Evolutionary conservation across 2,797 vertebrate species (phyloP).

Genomic region (Sphaeramia orbicularis): DNA sequence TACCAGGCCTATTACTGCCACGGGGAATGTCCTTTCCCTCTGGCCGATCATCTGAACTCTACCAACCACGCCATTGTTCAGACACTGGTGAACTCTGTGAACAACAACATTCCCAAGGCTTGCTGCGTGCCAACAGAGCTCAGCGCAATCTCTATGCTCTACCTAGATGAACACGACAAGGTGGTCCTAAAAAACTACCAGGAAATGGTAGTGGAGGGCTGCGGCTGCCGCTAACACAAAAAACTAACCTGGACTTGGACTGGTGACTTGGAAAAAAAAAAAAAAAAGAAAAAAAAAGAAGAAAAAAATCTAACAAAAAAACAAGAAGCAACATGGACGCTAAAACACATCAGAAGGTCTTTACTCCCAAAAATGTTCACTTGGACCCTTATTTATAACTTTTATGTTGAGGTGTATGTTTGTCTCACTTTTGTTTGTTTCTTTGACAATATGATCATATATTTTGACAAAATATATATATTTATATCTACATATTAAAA

Average conservation of each 20-base stretch:
- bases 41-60: conserved; percentile 99
- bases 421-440: conserved; percentile 86
- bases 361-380: conserved; percentile 82
- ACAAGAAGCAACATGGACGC: conserved; percentile 57
- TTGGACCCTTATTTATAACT: conserved; percentile 99
- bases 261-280: conserved; percentile 29
- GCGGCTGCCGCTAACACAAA: conserved; percentile 92
- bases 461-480: conserved; percentile 99
- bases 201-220: conserved; percentile 99
- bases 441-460: conserved; percentile 99
- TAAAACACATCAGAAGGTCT: conserved; percentile 66
- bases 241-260: conserved; percentile 54
- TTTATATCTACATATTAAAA: conserved; percentile 99
- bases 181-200: conserved; percentile 99
- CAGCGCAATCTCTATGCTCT: conserved; percentile 99
- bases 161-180: conserved; percentile 98
- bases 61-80: conserved; percentile 99
- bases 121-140: conserved; percentile 99
- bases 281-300: too few species aligned
- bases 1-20: conserved; percentile 99
- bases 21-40: conserved; percentile 98
- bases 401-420: conserved; percentile 96
- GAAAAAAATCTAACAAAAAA: too few species aligned
- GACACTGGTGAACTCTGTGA: conserved; percentile 99
- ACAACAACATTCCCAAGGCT: conserved; percentile 98